A percentile compares a stretch with the other conserved stretches of the same genome.
Conservation (phyloP, 2,888 invertebrate genomes). For the Xylota sylvarum region DNA sequence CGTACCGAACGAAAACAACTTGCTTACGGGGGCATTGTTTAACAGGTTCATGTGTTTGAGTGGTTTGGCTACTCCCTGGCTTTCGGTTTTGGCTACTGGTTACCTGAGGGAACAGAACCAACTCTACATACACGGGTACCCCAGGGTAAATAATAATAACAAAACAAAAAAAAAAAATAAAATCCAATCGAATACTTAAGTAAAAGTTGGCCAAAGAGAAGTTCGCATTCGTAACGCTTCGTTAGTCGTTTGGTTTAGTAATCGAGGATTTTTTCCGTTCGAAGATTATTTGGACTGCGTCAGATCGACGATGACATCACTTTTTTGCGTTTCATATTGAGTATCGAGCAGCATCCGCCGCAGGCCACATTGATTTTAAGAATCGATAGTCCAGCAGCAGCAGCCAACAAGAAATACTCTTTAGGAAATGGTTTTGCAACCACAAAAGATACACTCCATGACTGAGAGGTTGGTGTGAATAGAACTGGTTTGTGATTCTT, state of each 20-base stretch:
- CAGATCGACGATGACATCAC: slow-evolving; percentile 63
- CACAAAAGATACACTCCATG: slow-evolving; percentile 25
- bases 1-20: slow-evolving; percentile 51
- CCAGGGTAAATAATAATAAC: too few species aligned
- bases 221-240: slow-evolving; percentile 44
- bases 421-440: slow-evolving; percentile 53
- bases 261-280: slow-evolving; percentile 30
- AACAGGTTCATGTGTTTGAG: slow-evolving; percentile 68
- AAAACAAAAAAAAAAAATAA: slow-evolving; percentile 21
- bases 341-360: slow-evolving; percentile 44
- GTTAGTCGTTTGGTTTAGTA: slow-evolving; percentile 22
- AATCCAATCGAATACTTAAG: slow-evolving; percentile 27
- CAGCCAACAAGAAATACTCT: slow-evolving; percentile 25
- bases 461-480: slow-evolving; percentile 48
- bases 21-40: slow-evolving; percentile 60
- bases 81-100: slow-evolving; percentile 67
- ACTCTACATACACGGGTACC: slow-evolving; percentile 46
- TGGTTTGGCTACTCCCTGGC: slow-evolving; percentile 62
- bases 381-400: slow-evolving; percentile 48
- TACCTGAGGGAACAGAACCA: slow-evolving; percentile 50
- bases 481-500: slow-evolving; percentile 66
- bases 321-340: slow-evolving; percentile 31
- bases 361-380: slow-evolving; percentile 51
- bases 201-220: slow-evolving; percentile 69
- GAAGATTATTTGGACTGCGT: slow-evolving; percentile 37